phyloP scores from a whole-genome alignment of 2,888 invertebrate genomes.

The Troides aeacus region DNA sequence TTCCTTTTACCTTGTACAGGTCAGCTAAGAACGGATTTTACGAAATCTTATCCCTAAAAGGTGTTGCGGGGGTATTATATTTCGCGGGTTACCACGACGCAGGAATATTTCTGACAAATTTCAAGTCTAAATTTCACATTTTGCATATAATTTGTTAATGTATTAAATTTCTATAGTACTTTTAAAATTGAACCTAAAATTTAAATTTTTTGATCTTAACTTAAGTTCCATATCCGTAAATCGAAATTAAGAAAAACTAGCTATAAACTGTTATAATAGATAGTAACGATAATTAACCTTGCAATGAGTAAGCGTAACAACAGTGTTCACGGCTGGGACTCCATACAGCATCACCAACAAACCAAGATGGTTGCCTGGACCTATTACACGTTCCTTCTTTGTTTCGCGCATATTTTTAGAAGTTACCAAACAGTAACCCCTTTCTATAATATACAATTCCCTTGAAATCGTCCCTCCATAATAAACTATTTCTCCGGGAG shows the following conservation, averaged over 20 bases:
- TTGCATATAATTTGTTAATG: no score
- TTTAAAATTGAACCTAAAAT: no score
- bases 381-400: constrained; percentile 59
- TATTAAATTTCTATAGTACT: no score
- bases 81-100: no score
- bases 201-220: no score
- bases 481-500: constrained; percentile 76
- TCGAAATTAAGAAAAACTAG: neutral
- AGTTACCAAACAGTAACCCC: constrained; percentile 73
- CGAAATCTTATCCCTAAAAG: no score
- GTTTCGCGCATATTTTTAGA: constrained; percentile 53
- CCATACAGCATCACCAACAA: constrained; percentile 71
- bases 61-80: no score
- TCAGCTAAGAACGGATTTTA: no score
- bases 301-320: constrained; percentile 75
- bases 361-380: constrained; percentile 72
- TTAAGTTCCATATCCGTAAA: no score
- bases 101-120: no score
- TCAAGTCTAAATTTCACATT: no score
- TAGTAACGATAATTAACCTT: constrained; percentile 51
- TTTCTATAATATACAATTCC: constrained; percentile 76
- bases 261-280: neutral
- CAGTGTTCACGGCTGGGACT: constrained; percentile 68
- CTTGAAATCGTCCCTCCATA: constrained; percentile 75
- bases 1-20: no score